Percentiles rank a stretch among this genome's conserved stretches.
These are phyloP conservation scores for Erpornis zantholeuca DNA, from an alignment of 2,113 vertebrate genomes.

Conservation along the genomic window DNA sequence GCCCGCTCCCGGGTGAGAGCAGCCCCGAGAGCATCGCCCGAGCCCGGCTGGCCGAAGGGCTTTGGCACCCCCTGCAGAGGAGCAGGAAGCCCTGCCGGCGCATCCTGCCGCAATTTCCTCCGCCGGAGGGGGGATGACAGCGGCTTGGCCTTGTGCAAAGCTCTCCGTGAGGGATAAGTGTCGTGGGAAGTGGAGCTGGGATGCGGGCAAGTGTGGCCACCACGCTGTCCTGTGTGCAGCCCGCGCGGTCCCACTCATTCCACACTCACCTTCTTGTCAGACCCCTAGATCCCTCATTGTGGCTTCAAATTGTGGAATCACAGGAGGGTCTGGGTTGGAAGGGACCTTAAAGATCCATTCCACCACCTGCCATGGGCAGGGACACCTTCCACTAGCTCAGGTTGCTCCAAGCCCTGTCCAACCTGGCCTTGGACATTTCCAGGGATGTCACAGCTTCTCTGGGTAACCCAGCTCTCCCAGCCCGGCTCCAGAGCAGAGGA, in stretches of 20 bases:
- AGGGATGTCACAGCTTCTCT: neutral
- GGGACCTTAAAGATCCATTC: accelerated
- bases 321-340: neutral
- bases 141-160: neutral
- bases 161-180: accelerated
- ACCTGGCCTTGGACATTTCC: neutral
- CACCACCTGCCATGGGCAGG: neutral
- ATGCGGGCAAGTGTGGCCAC: neutral
- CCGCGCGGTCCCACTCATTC: accelerated
- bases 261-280: neutral
- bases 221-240: accelerated
- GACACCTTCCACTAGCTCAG: neutral
- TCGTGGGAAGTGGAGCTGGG: accelerated
- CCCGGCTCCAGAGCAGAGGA: neutral
- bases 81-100: neutral
- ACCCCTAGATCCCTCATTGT: accelerated
- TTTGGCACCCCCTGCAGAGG: constrained; percentile 64
- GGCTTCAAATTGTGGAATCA: neutral
- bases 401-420: neutral
- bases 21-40: neutral
- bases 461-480: neutral
- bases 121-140: accelerated
- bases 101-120: neutral
- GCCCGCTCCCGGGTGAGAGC: accelerated
- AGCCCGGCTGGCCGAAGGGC: neutral